Evolutionary conservation across 2,797 vertebrate species (phyloP).

Genomic region (Eutrigla gurnardus): DNA sequence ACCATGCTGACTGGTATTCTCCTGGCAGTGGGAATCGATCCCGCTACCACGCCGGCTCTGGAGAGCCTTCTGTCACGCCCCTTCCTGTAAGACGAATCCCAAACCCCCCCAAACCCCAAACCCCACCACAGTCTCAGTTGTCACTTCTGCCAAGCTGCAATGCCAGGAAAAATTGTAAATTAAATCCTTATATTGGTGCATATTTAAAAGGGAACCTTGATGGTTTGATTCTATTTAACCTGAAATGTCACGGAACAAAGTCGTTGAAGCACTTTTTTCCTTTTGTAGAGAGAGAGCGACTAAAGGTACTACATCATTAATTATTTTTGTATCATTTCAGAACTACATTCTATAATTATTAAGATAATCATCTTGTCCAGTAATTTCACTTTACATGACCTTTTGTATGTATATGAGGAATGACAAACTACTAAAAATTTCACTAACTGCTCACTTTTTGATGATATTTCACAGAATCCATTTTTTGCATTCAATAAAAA

Average conservation of each 20-base stretch:
- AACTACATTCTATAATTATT: not conserved
- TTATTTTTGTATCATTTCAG: not conserved
- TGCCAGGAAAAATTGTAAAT: not conserved
- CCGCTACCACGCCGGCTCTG: slow-evolving; percentile 81
- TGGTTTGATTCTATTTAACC: not conserved
- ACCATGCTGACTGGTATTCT: slow-evolving; percentile 84
- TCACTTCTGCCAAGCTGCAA: slow-evolving; percentile 60
- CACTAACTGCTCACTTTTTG: not conserved
- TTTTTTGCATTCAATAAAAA: not conserved
- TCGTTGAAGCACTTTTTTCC: not conserved
- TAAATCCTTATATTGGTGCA: not conserved
- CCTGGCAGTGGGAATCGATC: slow-evolving; percentile 85
- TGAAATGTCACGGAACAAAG: not conserved
- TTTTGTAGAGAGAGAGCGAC: not conserved
- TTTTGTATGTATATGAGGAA: not conserved
- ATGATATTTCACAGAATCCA: not conserved
- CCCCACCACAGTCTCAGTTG: slow-evolving; percentile 11
- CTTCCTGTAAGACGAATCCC: slow-evolving; percentile 81
- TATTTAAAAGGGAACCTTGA: not conserved
- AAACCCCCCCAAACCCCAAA: not conserved
- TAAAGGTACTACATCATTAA: not conserved
- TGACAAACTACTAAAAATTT: not conserved
- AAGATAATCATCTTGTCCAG: not conserved
- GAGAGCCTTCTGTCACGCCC: slow-evolving; percentile 83
- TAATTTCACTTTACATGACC: not conserved